phyloP scores from a whole-genome alignment of 2,888 invertebrate genomes.

The Rhimphoctona megacephalus region DNA sequence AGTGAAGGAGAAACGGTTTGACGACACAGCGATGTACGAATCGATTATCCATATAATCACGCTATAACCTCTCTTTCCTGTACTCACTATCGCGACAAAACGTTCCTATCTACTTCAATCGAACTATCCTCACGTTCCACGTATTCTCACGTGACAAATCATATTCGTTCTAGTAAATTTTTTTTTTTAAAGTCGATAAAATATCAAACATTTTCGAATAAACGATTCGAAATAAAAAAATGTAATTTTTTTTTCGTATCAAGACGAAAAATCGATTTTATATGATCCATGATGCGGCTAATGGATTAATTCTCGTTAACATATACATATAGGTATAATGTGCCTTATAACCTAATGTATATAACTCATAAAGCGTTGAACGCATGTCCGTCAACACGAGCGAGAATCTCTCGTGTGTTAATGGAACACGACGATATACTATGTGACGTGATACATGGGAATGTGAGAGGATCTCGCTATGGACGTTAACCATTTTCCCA shows the following conservation, averaged over 20 bases:
- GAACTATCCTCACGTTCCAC: too few relatives aligned
- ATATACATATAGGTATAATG: too few relatives aligned
- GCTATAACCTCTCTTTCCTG: slow-evolving; percentile 10
- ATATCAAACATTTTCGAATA: too few relatives aligned
- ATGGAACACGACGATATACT: slow-evolving; percentile 44
- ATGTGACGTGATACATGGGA: slow-evolving; percentile 6
- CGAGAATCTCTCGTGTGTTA: slow-evolving; percentile 39
- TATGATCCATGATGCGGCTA: too few relatives aligned
- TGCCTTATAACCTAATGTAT: too few relatives aligned
- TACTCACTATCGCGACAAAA: neutral
- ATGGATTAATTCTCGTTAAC: too few relatives aligned
- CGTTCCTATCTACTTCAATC: neutral
- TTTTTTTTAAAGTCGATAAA: neutral
- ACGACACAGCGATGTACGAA: slow-evolving; percentile 25
- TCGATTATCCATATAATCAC: slow-evolving; percentile 56
- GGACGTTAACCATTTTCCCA: slow-evolving; percentile 48
- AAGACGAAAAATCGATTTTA: too few relatives aligned
- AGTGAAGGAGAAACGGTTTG: slow-evolving; percentile 26
- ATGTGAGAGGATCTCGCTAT: slow-evolving; percentile 18
- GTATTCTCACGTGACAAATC: neutral
- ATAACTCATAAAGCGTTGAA: too few relatives aligned
- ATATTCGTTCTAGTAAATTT: slow-evolving; percentile 5
- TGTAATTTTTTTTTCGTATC: too few relatives aligned
- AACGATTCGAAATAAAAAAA: too few relatives aligned
- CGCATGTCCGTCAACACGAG: too few relatives aligned